These are phyloP conservation scores for Pantherophis alleghaniensis DNA, from an alignment of 2,797 vertebrate genomes.

Conservation along the genomic window DNA sequence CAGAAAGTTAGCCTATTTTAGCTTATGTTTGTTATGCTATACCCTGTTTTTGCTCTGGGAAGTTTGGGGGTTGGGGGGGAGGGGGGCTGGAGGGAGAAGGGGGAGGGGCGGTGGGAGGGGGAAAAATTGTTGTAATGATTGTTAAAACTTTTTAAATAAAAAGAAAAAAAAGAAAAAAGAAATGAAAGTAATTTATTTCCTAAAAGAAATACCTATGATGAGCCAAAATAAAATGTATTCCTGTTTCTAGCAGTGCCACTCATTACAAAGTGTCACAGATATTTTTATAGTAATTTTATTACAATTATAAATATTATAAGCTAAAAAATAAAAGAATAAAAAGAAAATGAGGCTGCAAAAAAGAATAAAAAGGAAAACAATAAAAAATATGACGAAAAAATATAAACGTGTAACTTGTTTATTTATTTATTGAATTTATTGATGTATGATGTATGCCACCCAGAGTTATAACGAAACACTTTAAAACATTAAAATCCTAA, in stretches of 20 bases:
- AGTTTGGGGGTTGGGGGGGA: no score
- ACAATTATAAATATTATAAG: not conserved
- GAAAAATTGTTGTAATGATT: no score
- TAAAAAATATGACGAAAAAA: not conserved
- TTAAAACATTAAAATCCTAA: not conserved
- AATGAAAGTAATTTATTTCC: not conserved
- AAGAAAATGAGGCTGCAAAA: not conserved
- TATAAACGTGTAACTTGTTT: not conserved
- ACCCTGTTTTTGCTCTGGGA: no score
- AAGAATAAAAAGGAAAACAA: not conserved
- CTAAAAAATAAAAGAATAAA: not conserved
- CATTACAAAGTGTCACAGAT: not conserved
- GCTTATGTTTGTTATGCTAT: no score
- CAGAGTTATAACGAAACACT: not conserved
- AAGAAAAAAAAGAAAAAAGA: no score
- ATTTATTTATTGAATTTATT: not conserved
- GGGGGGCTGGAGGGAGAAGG: no score
- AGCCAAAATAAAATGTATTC: not conserved
- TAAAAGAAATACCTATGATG: not conserved
- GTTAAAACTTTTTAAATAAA: no score
- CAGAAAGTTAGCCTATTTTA: no score
- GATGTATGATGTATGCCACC: no score
- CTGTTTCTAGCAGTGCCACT: not conserved
- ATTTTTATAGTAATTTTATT: not conserved
- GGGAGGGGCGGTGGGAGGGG: no score